A percentile compares a stretch with the other conserved stretches of the same genome.
These are phyloP conservation scores for Pseudolaguvia tuberculata DNA, from an alignment of 2,113 vertebrate genomes.

Conservation along the genomic window DNA sequence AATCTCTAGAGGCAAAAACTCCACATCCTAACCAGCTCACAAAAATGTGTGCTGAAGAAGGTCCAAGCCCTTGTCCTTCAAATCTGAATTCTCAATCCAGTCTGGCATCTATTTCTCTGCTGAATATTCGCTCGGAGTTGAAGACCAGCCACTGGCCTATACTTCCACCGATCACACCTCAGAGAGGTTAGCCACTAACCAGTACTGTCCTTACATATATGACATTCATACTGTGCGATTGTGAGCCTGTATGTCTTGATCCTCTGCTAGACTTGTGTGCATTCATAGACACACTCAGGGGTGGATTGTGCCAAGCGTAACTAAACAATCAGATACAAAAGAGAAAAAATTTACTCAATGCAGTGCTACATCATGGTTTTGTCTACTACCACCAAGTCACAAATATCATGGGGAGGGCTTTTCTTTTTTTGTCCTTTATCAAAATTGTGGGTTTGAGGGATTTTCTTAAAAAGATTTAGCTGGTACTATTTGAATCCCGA, in stretches of 20 bases:
- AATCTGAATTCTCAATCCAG: conserved; percentile 29
- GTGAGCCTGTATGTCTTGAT: conserved; percentile 13
- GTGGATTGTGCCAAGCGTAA: conserved; percentile 69
- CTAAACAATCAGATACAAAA: conserved; percentile 61
- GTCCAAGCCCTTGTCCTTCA: conserved; percentile 34
- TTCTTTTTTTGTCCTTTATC: conserved; percentile 66
- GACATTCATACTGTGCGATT: conserved; percentile 22
- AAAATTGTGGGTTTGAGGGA: conserved; percentile 64
- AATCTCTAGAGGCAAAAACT: neutral
- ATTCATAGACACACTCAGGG: conserved; percentile 73
- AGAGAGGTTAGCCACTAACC: conserved; percentile 51
- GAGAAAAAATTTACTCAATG: conserved; percentile 62
- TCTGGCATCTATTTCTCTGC: conserved; percentile 8
- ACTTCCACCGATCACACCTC: conserved; percentile 71
- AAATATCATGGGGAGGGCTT: conserved; percentile 82
- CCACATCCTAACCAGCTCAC: neutral
- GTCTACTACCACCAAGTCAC: conserved; percentile 25
- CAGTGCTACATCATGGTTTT: conserved; percentile 70
- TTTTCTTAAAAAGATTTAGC: conserved; percentile 80
- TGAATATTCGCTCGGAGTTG: conserved; percentile 59
- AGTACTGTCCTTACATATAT: conserved; percentile 15
- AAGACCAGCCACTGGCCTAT: conserved; percentile 60
- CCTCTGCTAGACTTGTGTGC: conserved; percentile 50
- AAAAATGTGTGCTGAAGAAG: neutral
- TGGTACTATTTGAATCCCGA: conserved; percentile 82